Evolutionary conservation across 2,113 vertebrate species (phyloP), one percentile per base, ranked within the genome.

Genomic region (Mus pahari): DNA sequence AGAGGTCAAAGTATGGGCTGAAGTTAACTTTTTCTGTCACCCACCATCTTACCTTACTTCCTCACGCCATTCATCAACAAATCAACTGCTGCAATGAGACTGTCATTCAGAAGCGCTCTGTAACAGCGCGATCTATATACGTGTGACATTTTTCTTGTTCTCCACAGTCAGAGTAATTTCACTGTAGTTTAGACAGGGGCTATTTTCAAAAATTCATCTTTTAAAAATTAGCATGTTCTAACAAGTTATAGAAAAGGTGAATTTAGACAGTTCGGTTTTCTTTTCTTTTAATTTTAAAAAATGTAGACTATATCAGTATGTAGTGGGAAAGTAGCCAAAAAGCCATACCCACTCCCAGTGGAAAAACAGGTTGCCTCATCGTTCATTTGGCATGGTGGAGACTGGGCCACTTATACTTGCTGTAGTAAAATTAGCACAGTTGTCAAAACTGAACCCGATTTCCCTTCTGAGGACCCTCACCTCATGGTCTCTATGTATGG

Each of bases 281-380:
- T 60, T 93, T 93, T 95, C 8, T 58, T 58, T 91, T 66, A 91
- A 42, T 89, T 92, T 92, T 70, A 66, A 60, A 81, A 92, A 66
- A 14, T 1, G n/a, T 53, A 26, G 5, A 55, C 48, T 1, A 92
- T 33, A 28, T 84, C 81, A 94, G 58, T 74, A 95, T 70, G 26
- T 74, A 88, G 31, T 88, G 68, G 28, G 74, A n/a, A 77, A 13
- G 33, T 74, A 88, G 36, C 86, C 71, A 28, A 79, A 48, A 48
- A 77, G 10, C 2, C 86, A 81, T 78, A 73, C 78, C 42, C 73
- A 88, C 28, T 64, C 75, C 31, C 33, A 90, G 71, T 96, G 91
- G 73, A 88, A 91, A 87, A 96, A 94, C 4, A 55, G 0, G 73
- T 82, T 88, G 77, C n/a, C 90, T 53, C 71, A 58, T 64, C 86